phyloP scores from a whole-genome alignment of 2,797 vertebrate genomes.

The Salarias fasciatus region DNA sequence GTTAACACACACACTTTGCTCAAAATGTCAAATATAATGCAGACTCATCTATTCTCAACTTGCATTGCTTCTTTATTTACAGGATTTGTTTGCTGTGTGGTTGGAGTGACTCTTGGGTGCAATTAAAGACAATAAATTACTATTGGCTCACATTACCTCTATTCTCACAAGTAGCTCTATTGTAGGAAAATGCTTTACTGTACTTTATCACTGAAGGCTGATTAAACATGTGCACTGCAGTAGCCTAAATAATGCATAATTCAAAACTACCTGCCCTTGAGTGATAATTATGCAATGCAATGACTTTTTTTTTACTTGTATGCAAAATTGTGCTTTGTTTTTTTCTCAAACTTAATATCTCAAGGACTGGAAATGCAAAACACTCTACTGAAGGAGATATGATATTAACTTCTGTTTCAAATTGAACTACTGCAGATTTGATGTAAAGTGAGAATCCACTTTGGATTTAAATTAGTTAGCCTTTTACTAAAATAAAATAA shows the following conservation, averaged over 20 bases:
- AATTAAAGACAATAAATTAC: neutral
- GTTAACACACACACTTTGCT: slow-evolving; percentile 3
- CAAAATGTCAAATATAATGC: neutral
- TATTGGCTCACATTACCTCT: neutral
- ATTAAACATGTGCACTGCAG: neutral
- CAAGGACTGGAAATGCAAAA: neutral
- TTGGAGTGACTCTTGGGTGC: neutral
- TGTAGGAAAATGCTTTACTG: neutral
- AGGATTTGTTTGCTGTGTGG: neutral
- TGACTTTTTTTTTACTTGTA: neutral
- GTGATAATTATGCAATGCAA: neutral
- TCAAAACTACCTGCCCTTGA: neutral
- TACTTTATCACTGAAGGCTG: neutral
- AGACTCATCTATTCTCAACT: neutral
- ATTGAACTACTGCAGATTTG: neutral
- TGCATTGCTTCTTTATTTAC: neutral
- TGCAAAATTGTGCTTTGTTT: neutral
- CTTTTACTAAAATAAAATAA: no score
- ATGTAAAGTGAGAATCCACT: neutral
- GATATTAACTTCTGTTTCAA: neutral
- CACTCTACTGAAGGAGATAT: no score
- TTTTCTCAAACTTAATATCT: neutral
- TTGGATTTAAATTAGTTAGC: no score
- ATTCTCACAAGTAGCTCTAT: neutral
- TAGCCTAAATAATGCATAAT: neutral